Evolutionary conservation across 64 coral and sea anemone species (phyloP), one percentile per base, ranked within the genome.

Genomic region (Montipora sp.): DNA sequence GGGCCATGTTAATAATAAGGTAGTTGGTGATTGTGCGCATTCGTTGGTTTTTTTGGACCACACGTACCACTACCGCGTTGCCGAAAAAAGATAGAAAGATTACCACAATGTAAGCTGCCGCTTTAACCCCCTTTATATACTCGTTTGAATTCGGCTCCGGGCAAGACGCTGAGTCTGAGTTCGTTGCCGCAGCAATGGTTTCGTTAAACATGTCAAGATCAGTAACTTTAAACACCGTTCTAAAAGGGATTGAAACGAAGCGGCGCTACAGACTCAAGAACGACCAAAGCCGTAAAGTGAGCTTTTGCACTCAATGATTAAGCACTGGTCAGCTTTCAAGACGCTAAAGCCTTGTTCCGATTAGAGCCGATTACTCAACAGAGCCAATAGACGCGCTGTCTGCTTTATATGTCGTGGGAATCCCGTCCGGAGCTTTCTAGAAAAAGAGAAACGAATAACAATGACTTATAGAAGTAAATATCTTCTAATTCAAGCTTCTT

Each of bases 1-100:
- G 10, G 5, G 91, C 69, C 48, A 93, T 86, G 51, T 93, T 93
- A 27, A 81, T 75, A 7, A 93, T 93, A 1, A 93, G 86, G 21
- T 88, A 80, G 78, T 93, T 93, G 23, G 91, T 88, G 8, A 93
- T 86, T 3, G 91, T 93, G 7, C 91, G 91, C 91, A 93, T 93
- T 46, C 91, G 69, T 20, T 57, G 77, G 10, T 75, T 71, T 68
- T 86, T 81, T 7, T 51, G 73, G 2, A 93, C 84, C 7, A 93
- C 91, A 22, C 84, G 86, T 1, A 93, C 76, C 8, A 93, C 91
- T 23, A 93, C 6, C 2, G 51, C 75, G 73, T 93, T 93, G 3
- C 91, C 91, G 51, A 93, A 77, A 44, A 93, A 53, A 1, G 91
- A 93, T 2, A 93, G 53, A 8, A 87, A 44, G 7, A 88, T 81